Conservation (phyloP, 1,140 invertebrate genomes). For the Lucilia cuprina region DNA sequence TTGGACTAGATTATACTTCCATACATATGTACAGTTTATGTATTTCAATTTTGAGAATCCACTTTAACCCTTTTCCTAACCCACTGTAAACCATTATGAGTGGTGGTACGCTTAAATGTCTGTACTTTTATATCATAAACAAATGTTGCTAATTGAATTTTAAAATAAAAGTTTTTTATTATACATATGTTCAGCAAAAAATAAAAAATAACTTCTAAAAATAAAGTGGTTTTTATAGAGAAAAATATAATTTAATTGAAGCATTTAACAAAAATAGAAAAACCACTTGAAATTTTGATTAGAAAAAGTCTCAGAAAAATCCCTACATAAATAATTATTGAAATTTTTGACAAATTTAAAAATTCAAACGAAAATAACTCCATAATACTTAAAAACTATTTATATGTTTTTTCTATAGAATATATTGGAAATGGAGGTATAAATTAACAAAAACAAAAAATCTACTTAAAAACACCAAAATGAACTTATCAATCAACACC, state of each 20-base stretch:
- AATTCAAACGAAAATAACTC: neutral
- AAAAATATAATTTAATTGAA: constrained; percentile 19
- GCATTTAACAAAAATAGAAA: neutral
- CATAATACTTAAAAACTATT: too few species aligned
- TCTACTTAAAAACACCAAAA: neutral
- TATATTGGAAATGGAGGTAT: neutral
- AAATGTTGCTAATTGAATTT: constrained; percentile 30
- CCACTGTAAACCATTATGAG: neutral
- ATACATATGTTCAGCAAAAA: neutral
- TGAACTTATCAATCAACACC: constrained; percentile 30
- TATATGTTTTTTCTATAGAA: neutral
- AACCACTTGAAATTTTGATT: constrained; percentile 24
- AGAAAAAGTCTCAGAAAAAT: neutral
- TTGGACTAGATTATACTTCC: too few species aligned
- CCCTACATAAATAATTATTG: neutral
- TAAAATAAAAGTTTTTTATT: neutral
- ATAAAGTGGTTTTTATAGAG: constrained; percentile 13
- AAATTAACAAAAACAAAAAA: neutral
- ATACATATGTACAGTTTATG: too few species aligned
- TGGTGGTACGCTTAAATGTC: neutral
- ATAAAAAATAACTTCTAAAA: neutral
- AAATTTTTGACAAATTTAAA: neutral
- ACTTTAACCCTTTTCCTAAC: neutral
- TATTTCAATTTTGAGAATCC: too few species aligned
- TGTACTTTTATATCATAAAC: neutral